Base-by-base conservation (phyloP, 1,140 invertebrate species). In the Anoplophora glabripennis region DNA sequence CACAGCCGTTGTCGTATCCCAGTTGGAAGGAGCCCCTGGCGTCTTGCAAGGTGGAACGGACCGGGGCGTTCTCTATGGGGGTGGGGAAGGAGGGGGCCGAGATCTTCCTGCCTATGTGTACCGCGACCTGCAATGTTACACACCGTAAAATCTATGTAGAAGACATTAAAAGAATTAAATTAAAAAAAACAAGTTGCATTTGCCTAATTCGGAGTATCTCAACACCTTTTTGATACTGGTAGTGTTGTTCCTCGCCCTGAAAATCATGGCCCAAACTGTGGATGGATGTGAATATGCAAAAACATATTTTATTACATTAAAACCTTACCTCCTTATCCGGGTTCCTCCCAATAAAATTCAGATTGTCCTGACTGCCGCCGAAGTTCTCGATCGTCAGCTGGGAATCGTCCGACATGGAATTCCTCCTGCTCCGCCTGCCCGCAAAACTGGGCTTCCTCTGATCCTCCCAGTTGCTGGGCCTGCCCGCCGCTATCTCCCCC, bases 321-420 rank as follows among this genome's bases (percentile, higher is more conserved):
- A n/a, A n/a, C n/a, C 77, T 77, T 17, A 81, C 73, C 66, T 83
- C 88, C 75, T 93, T 93, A 75, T 91, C 89, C 0, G 89, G 88
- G 80, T 93, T 84, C 12, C 80, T 71, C 0, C 84, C 84, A 38
- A 84, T 79, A 67, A 85, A 85, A 75, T 86, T 85, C 42, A 89
- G 71, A 56, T 88, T 83, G 73, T 89, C 90, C 80, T 92, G 89
- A 66, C 86, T 89, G 45, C 90, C 92, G 28, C 92, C 92, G 77
- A 95, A 93, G 76, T 95, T 94, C 79, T 95, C 92, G 28, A 94
- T 88, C 0, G 92, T 94, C 59, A 95, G 76, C 75, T 93, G 88
- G 28, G 90, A 93, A 71, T 94, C 92, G 70, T 94, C 92, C 37
- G 88, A 86, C 45, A 91, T 81, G 41, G 91, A 94, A 72, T 92